Evolutionary conservation across 2,888 invertebrate genomes (phyloP), one percentile per base, ranked within the genome.

Genomic region (Eupithecia subfuscata): DNA sequence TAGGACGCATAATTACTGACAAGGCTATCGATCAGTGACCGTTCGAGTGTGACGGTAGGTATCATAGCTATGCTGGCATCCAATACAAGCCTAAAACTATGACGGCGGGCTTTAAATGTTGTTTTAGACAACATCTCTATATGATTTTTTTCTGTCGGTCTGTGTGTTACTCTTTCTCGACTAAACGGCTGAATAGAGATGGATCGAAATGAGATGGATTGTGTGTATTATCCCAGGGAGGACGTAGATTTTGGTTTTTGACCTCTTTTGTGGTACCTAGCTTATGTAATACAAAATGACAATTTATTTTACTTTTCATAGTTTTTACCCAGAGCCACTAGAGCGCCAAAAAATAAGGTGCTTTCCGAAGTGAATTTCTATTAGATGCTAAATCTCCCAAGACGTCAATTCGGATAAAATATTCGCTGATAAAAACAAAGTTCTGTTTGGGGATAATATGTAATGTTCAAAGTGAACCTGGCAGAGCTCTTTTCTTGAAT

Each of bases 21-120:
- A 72, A 69, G 71, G 74, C 70, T 73, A 40, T 68, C 48, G 74
- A 73, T 75, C 60, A 65, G 64, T 11, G 74, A 30, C 37, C 48
- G 56, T 52, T 74, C 11, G 45, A 56, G 68, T 63, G 56, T 72
- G 71, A 69, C 76, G 63, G 25, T 74, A 56, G 45, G n/a, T 69
- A 65, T 73, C 68, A 56, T 65, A 71, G 56, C 65, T 22, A 70
- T 73, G 69, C 40, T 34, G 11, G 30, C 18, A 69, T 71, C 76
- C 22, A 56, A 22, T 22, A 22, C 56, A 22, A 12, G n/a, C 12
- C n/a, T 56, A n/a, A 56, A 22, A 56, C 12, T 11, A 60, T 25
- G 60, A 12, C 25, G 12, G 11, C 22, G n/a, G n/a, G 11, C 8
- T 52, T 8, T 52, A 7, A 52, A 56, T 56, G 22, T 56, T n/a